phyloP scores from a whole-genome alignment of 2,113 vertebrate species.

The Oophaga pumilio region DNA sequence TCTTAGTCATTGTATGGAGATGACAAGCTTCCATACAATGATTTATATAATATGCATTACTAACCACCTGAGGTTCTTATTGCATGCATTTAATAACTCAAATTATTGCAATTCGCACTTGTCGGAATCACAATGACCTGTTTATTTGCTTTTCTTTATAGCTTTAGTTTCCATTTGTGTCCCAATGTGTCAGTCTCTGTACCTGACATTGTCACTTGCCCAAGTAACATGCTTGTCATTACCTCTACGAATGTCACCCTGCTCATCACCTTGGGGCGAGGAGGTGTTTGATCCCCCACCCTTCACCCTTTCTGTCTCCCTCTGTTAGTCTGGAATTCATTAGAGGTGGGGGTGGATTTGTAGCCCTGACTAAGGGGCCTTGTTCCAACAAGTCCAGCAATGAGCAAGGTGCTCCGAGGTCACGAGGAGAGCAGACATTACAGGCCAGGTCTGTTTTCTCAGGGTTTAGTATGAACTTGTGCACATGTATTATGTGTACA shows the following conservation, averaged over 20 bases:
- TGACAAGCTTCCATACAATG: not conserved
- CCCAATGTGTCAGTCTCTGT: not conserved
- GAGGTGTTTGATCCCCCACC: conserved; percentile 32
- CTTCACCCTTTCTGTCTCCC: conserved; percentile 26
- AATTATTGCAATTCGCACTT: not conserved
- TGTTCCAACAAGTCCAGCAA: conserved; percentile 54
- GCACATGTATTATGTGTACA: not conserved
- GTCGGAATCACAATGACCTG: not conserved
- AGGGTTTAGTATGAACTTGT: conserved; percentile 40
- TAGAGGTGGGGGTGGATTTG: not conserved
- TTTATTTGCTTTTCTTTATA: not conserved
- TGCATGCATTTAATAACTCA: not conserved
- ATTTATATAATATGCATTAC: not conserved
- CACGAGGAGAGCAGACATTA: conserved; percentile 46
- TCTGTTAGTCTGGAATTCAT: conserved; percentile 50
- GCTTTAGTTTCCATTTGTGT: not conserved
- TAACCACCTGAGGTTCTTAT: not conserved
- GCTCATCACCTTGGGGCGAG: conserved; percentile 26
- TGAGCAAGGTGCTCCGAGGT: conserved; percentile 55
- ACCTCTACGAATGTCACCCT: conserved; percentile 30
- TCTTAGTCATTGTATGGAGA: not conserved
- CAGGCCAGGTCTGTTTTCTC: conserved; percentile 42
- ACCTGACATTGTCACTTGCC: conserved; percentile 49
- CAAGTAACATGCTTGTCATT: conserved; percentile 21
- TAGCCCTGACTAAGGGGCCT: conserved; percentile 28